Conservation (phyloP, 2,113 vertebrate species). For the Phainopepla nitens region DNA sequence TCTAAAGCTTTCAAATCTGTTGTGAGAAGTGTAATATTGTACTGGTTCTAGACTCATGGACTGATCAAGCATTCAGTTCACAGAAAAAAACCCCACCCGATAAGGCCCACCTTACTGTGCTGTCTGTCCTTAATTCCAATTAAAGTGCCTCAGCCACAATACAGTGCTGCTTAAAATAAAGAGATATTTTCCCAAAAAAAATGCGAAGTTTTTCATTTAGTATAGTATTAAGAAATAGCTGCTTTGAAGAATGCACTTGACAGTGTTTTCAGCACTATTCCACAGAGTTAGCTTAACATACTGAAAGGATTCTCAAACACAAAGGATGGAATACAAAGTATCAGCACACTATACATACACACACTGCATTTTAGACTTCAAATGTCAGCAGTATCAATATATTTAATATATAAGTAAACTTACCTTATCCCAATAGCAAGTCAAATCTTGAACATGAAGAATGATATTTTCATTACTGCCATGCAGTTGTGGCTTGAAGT, state of each 20-base stretch:
- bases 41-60: background rate
- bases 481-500: background rate
- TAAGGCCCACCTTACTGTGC: background rate
- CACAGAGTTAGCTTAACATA: background rate
- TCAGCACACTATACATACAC: background rate
- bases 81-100: rapidly evolving
- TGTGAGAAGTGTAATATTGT: background rate
- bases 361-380: background rate
- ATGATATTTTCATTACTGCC: conserved; percentile 55
- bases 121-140: background rate
- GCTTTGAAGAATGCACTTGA: background rate
- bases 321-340: background rate
- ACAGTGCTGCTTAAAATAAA: background rate
- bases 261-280: background rate
- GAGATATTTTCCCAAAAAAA: background rate
- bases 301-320: background rate
- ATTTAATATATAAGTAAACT: background rate
- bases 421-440: conserved; percentile 91
- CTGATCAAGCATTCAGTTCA: background rate
- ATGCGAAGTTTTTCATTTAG: background rate
- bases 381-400: background rate
- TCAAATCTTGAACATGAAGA: conserved; percentile 79
- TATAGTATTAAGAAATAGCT: background rate
- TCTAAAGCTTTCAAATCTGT: background rate
- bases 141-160: background rate